Conservation (phyloP, 2,113 vertebrate genomes). For the Cyprichromis sp. region DNA sequence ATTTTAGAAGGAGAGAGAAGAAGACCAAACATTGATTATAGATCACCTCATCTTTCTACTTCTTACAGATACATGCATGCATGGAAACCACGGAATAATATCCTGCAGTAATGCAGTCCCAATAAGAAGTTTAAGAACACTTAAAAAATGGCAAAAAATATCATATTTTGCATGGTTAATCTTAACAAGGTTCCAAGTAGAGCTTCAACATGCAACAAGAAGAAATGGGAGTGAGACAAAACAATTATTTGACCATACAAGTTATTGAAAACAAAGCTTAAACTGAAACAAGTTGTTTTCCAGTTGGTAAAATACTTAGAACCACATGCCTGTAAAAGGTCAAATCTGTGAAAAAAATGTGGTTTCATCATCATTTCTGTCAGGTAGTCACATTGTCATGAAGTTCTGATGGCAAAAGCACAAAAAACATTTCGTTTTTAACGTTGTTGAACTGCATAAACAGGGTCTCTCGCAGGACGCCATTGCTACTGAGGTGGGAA, state of each 20-base stretch:
- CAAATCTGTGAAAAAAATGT: background rate
- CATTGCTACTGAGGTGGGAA: background rate
- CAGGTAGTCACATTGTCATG: background rate
- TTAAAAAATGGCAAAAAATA: background rate
- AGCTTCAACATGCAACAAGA: background rate
- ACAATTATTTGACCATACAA: background rate
- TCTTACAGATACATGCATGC: background rate
- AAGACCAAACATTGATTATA: background rate
- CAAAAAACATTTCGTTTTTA: rapidly evolving
- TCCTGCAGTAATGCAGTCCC: background rate
- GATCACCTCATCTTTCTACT: background rate
- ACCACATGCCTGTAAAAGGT: background rate
- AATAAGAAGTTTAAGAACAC: background rate
- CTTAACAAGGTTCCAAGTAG: background rate
- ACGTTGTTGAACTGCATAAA: background rate
- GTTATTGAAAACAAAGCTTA: background rate
- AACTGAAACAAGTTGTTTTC: background rate
- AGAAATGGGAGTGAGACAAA: background rate
- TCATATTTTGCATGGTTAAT: background rate
- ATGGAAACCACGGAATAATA: background rate
- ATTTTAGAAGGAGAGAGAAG: background rate
- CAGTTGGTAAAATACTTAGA: background rate
- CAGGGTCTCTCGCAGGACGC: background rate
- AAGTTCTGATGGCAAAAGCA: background rate
- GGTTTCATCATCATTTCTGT: background rate